phyloP scores from a whole-genome alignment of 2,797 vertebrate genomes.

The Rhinoraja longicauda region DNA sequence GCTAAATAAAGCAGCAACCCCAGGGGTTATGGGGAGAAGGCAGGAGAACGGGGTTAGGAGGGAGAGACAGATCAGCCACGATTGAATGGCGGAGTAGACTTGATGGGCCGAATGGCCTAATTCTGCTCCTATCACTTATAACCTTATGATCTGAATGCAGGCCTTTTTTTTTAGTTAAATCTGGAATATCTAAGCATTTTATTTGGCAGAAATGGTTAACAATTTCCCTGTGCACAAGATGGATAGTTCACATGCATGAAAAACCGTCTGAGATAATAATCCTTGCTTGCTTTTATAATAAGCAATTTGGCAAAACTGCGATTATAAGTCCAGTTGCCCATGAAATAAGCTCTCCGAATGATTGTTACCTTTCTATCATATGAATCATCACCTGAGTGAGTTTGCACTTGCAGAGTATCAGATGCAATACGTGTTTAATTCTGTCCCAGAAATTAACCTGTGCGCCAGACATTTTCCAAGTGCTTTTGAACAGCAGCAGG shows the following conservation, averaged over 20 bases:
- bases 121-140: too few relatives aligned
- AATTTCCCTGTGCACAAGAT: background rate
- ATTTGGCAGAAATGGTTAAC: background rate
- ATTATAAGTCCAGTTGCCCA: background rate
- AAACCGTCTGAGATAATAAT: background rate
- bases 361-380: background rate
- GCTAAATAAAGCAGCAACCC: too few relatives aligned
- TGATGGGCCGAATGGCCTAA: too few relatives aligned
- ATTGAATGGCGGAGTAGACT: too few relatives aligned
- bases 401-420: background rate
- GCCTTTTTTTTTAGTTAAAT: background rate
- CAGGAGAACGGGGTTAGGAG: too few relatives aligned
- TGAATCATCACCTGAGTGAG: constrained; percentile 9
- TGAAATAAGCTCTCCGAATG: background rate
- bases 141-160: background rate
- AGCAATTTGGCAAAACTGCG: background rate
- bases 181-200: background rate
- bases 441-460: background rate
- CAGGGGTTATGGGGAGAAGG: too few relatives aligned
- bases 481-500: background rate
- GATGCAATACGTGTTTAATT: background rate
- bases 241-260: background rate
- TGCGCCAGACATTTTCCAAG: background rate
- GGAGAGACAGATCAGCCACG: too few relatives aligned
- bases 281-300: background rate